These are phyloP conservation scores for Grallaria varia DNA, from an alignment of 2,113 vertebrate genomes.

Conservation along the genomic window DNA sequence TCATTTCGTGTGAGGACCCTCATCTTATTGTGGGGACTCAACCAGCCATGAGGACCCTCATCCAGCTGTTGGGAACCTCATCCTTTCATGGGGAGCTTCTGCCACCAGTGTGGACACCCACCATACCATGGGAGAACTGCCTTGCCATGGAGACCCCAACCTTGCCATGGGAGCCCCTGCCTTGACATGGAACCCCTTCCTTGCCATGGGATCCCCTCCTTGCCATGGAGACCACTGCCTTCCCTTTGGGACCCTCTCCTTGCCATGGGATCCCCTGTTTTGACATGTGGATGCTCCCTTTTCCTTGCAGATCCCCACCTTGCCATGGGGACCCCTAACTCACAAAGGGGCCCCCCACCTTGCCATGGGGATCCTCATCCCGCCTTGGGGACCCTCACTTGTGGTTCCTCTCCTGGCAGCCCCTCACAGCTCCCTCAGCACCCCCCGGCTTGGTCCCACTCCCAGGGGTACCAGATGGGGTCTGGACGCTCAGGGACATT, in stretches of 20 bases:
- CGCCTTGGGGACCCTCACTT: background rate
- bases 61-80: background rate
- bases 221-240: too few relatives aligned
- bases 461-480: background rate
- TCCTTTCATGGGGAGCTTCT: background rate
- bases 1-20: background rate
- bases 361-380: fast-evolving
- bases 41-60: background rate
- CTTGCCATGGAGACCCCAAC: fast-evolving
- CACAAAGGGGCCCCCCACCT: fast-evolving
- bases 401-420: background rate
- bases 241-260: fast-evolving
- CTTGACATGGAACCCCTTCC: background rate
- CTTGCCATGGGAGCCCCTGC: background rate
- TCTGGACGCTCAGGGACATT: fast-evolving
- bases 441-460: background rate
- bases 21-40: background rate
- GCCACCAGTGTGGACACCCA: fast-evolving
- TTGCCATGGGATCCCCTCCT: fast-evolving
- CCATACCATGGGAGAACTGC: background rate
- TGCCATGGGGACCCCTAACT: too few relatives aligned
- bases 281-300: too few relatives aligned
- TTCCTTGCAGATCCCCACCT: fast-evolving
- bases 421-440: background rate
- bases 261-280: fast-evolving